Conservation (phyloP, 2,888 invertebrate species). For the Julus scanicus region DNA sequence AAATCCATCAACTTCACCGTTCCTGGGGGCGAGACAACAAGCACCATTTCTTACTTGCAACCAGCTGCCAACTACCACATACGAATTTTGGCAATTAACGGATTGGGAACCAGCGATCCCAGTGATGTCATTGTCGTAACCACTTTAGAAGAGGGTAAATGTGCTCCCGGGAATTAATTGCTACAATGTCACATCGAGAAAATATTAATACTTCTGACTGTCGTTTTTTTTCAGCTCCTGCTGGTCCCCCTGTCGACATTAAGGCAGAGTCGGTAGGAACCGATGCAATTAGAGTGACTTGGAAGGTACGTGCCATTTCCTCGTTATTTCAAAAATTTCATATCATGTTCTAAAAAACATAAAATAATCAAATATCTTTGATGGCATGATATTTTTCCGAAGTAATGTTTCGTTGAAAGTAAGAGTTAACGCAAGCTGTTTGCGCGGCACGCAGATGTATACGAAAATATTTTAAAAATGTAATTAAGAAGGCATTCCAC, state of each 20-base stretch:
- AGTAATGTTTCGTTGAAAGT: not conserved
- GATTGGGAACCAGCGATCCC: slow-evolving; percentile 90
- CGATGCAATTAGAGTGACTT: slow-evolving; percentile 56
- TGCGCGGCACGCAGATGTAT: too few relatives aligned
- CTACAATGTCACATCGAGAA: not conserved
- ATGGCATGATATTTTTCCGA: not conserved
- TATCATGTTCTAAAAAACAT: not conserved
- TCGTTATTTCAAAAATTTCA: not conserved
- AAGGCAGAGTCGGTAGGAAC: slow-evolving; percentile 56
- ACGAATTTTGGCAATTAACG: slow-evolving; percentile 92
- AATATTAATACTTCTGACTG: not conserved
- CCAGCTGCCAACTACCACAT: slow-evolving; percentile 94
- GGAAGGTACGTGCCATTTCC: slow-evolving; percentile 54
- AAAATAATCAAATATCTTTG: not conserved
- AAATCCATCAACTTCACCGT: slow-evolving; percentile 67
- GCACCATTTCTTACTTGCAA: slow-evolving; percentile 86
- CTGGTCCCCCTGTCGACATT: slow-evolving; percentile 56
- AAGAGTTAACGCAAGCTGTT: too few relatives aligned
- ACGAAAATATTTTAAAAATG: too few relatives aligned
- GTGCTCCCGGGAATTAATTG: not conserved
- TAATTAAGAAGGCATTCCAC: too few relatives aligned
- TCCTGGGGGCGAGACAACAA: slow-evolving; percentile 89
- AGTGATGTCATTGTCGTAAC: slow-evolving; percentile 94
- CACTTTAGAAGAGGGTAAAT: slow-evolving; percentile 86
- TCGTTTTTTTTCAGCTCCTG: slow-evolving; percentile 55